Base-by-base conservation (phyloP, 1,140 invertebrate genomes). In the Sitophilus oryzae region DNA sequence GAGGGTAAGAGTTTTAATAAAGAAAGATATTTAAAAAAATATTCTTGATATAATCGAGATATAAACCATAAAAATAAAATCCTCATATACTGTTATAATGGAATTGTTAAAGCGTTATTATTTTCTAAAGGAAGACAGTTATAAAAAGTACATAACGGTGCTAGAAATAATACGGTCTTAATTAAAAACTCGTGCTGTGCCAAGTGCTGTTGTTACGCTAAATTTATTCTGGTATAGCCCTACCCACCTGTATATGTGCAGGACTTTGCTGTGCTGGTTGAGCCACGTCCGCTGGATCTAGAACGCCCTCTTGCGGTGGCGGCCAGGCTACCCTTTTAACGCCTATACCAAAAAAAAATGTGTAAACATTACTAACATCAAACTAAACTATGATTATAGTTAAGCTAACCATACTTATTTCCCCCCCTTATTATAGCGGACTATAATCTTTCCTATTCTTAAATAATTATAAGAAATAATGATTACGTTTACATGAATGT, bases 321-420 rank as follows among this genome's bases (percentile, higher is more conserved):
- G 87, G 87, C 87, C 87, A 89, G 68, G 85, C 84, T 63, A 89
- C 85, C 74, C 85, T 80, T 76, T 88, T 89, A 59, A 83, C 77
- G 71, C 83, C 86, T 88, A 73, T 1, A 78, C 78, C 56, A 70
- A 72, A 41, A 3, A 22, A 15, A 22, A 51, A 48, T 35, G 10
- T 23, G 6, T 1, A 30, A 52, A 25, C 9, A 43, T 43, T 6
- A 10, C 18, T 18, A 1, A 15, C 16, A 10, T n/a, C 18, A 41
- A 41, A 41, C 18, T 41, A 41, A 41, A 15, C 38, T 41, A 16
- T 18, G 16, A n/a, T 15, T 14, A 11, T 37, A 37, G 11, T 37
- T 35, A 14, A 35, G n/a, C 14, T 14, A 2, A 35, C 10, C 14
- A 38, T 41, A 58, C 9, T 10, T 45, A 58, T 35, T 40, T n/a